phyloP scores from a whole-genome alignment of 2,797 vertebrate species.

The Rachycentron canadum region DNA sequence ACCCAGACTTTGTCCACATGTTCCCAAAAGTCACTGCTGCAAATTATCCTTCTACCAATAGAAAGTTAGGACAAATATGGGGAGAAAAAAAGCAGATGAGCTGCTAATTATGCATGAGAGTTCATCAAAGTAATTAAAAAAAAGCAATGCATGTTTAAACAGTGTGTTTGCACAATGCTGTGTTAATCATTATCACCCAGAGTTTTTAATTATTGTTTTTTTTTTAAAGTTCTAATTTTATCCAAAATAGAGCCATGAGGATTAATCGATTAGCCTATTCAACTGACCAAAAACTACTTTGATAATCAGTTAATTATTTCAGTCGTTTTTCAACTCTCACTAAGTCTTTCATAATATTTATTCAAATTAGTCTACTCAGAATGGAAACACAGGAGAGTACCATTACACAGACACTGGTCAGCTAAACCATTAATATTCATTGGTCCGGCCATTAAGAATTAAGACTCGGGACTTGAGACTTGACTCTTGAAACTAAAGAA shows the following conservation, averaged over 20 bases:
- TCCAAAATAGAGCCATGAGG: not conserved
- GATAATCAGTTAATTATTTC: not conserved
- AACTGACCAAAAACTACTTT: not conserved
- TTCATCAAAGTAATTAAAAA: not conserved
- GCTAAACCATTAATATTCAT: slow-evolving; percentile 76
- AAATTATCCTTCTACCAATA: not conserved
- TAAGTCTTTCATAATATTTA: slow-evolving; percentile 7
- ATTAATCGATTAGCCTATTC: not conserved
- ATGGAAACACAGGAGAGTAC: slow-evolving; percentile 62
- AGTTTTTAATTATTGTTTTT: not conserved
- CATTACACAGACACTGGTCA: slow-evolving; percentile 62
- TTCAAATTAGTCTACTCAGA: slow-evolving; percentile 47
- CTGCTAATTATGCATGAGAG: not conserved
- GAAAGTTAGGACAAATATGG: not conserved
- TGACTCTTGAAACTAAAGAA: slow-evolving; percentile 77
- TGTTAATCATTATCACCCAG: not conserved
- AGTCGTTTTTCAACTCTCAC: not conserved
- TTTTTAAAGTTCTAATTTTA: not conserved
- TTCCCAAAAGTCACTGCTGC: not conserved
- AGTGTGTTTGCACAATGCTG: not conserved
- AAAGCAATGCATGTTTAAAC: not conserved
- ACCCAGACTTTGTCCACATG: slow-evolving; percentile 1
- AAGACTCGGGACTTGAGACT: slow-evolving; percentile 75
- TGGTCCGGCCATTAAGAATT: slow-evolving; percentile 76
- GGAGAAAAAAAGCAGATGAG: not conserved